phyloP scores from a whole-genome alignment of 2,888 invertebrate species.

The Halocaridina rubra region DNA sequence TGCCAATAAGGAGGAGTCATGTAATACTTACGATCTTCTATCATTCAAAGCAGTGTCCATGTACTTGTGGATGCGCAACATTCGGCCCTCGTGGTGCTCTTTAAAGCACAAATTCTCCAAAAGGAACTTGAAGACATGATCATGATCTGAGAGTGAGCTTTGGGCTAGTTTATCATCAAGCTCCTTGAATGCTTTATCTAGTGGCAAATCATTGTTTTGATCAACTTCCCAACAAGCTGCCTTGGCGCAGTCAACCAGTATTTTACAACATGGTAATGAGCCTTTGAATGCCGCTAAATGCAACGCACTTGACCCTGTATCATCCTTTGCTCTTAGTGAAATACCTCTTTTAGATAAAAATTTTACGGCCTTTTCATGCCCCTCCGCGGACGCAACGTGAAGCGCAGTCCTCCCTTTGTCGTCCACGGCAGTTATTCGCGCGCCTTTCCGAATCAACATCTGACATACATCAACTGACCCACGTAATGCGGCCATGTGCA shows the following conservation, averaged over 20 bases:
- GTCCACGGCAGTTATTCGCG: background rate
- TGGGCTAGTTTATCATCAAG: background rate
- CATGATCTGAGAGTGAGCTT: background rate
- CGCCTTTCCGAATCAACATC: background rate
- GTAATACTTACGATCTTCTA: constrained; percentile 27
- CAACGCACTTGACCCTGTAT: background rate
- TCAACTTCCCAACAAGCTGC: background rate
- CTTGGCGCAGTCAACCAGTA: background rate
- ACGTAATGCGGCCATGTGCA: constrained; percentile 24
- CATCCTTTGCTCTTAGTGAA: background rate
- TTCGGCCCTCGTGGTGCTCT: constrained; percentile 2
- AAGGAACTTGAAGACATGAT: constrained; percentile 26
- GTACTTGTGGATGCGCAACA: constrained; percentile 22
- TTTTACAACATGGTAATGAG: background rate
- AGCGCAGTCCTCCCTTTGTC: constrained; percentile 15
- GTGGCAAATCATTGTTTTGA: background rate
- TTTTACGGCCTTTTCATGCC: background rate
- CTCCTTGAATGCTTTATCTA: constrained; percentile 9
- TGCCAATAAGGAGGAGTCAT: background rate
- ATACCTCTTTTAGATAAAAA: background rate
- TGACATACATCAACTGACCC: constrained; percentile 14
- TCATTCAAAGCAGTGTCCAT: constrained; percentile 21
- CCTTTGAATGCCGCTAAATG: background rate
- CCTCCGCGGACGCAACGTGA: background rate
- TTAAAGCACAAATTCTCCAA: constrained; percentile 19